phyloP scores from a whole-genome alignment of 2,888 invertebrate genomes.

The Acleris cristana region DNA sequence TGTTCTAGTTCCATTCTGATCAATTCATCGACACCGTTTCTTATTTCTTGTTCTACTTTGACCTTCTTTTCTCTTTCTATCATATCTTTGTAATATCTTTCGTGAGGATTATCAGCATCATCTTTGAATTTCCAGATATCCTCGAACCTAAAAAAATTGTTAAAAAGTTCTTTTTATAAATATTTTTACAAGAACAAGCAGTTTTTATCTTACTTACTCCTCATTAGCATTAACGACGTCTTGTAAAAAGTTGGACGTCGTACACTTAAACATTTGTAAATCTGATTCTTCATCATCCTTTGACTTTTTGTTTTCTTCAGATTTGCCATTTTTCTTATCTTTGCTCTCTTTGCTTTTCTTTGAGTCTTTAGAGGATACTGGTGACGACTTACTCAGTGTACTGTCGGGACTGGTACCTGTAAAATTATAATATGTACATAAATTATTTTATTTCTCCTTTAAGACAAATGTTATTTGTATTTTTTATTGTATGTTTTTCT shows the following conservation, averaged over 20 bases:
- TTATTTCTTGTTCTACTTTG: constrained; percentile 92
- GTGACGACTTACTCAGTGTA: constrained; percentile 91
- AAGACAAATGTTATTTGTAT: neutral
- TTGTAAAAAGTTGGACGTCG: constrained; percentile 88
- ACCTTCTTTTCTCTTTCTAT: constrained; percentile 92
- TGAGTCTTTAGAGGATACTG: constrained; percentile 90
- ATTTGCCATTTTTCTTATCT: constrained; percentile 82
- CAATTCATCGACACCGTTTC: constrained; percentile 91
- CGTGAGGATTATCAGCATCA: constrained; percentile 88
- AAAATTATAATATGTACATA: neutral
- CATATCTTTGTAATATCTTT: constrained; percentile 91
- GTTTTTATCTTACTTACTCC: constrained; percentile 78
- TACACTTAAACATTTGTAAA: constrained; percentile 86
- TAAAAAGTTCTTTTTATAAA: neutral
- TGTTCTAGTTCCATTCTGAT: constrained; percentile 88
- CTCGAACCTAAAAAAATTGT: constrained; percentile 81
- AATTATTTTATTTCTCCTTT: neutral
- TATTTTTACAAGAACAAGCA: constrained; percentile 11
- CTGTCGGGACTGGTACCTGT: constrained; percentile 88
- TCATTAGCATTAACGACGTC: constrained; percentile 88
- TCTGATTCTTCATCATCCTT: constrained; percentile 87
- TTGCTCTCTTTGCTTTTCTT: constrained; percentile 89
- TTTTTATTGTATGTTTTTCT: neutral
- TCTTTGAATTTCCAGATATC: constrained; percentile 93
- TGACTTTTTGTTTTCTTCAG: constrained; percentile 74